Evolutionary conservation across 1,140 invertebrate genomes (phyloP).

Genomic region (Drosophila bipectinata): DNA sequence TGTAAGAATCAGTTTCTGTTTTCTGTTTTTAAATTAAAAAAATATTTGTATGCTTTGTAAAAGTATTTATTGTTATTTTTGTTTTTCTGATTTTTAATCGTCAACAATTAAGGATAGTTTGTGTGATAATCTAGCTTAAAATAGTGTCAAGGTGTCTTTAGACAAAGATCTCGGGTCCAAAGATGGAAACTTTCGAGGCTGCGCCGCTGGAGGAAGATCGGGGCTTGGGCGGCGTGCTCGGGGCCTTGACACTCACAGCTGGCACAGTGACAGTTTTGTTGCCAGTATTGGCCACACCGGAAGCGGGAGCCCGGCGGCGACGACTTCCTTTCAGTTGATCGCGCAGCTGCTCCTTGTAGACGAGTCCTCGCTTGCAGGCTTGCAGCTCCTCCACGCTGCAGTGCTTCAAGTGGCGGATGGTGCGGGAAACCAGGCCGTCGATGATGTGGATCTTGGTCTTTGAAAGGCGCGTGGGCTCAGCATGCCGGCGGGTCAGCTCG

Average conservation of each 20-base stretch:
- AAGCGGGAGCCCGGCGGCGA: constrained; percentile 24
- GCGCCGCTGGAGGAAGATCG: not conserved
- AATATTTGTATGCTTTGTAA: not conserved
- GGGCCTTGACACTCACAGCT: constrained; percentile 28
- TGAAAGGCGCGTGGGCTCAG: constrained; percentile 64
- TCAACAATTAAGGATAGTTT: constrained; percentile 68
- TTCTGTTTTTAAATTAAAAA: not conserved
- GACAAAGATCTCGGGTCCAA: constrained; percentile 68
- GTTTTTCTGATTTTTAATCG: constrained; percentile 70
- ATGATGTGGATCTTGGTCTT: constrained; percentile 78
- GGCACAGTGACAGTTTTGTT: not conserved
- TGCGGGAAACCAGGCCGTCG: constrained; percentile 62
- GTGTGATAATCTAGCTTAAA: constrained; percentile 15
- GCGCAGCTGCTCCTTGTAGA: constrained; percentile 71
- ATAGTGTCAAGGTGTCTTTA: constrained; percentile 4
- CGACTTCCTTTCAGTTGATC: constrained; percentile 46
- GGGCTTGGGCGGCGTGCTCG: constrained; percentile 63
- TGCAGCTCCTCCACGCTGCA: constrained; percentile 70
- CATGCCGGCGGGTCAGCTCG: constrained; percentile 67
- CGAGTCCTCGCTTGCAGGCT: constrained; percentile 65
- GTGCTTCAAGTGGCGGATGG: constrained; percentile 65
- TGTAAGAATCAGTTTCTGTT: not conserved
- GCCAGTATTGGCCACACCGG: not conserved
- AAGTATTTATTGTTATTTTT: not conserved
- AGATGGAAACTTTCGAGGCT: constrained; percentile 36